phyloP scores from a whole-genome alignment of 2,888 invertebrate genomes.

The Malthinus seriepunctatus region DNA sequence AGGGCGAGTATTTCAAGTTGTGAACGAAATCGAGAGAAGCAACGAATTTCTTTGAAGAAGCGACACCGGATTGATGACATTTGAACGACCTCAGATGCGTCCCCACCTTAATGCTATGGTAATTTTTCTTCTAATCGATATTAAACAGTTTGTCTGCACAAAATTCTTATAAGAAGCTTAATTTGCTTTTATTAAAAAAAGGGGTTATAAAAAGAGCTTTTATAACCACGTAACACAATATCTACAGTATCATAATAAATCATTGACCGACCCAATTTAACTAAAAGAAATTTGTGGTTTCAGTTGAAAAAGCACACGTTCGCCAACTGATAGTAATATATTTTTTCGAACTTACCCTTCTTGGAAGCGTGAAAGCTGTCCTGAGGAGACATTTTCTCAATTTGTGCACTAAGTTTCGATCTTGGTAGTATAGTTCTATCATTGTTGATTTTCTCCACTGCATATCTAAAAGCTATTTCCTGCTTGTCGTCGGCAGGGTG shows the following conservation, averaged over 20 bases:
- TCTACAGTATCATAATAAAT: slow-evolving; percentile 22
- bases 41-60: too few species aligned
- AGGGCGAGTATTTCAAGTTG: too few species aligned
- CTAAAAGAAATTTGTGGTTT: neutral
- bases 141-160: too few species aligned
- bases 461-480: slow-evolving; percentile 90
- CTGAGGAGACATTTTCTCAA: slow-evolving; percentile 86
- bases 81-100: too few species aligned
- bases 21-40: too few species aligned
- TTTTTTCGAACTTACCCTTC: slow-evolving; percentile 66
- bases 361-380: slow-evolving; percentile 95
- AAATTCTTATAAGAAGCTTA: too few species aligned
- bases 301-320: slow-evolving; percentile 10
- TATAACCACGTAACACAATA: too few species aligned
- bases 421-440: slow-evolving; percentile 80
- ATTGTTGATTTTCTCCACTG: slow-evolving; percentile 87
- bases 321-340: slow-evolving; percentile 19
- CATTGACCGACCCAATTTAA: slow-evolving; percentile 16
- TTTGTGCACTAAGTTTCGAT: slow-evolving; percentile 86
- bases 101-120: too few species aligned
- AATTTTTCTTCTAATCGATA: too few species aligned
- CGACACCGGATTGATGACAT: too few species aligned
- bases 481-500: slow-evolving; percentile 87
- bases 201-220: too few species aligned
- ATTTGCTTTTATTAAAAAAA: too few species aligned